Conservation (phyloP, 92 coral and sea anemone species). For the Micromussa lordhowensis region DNA sequence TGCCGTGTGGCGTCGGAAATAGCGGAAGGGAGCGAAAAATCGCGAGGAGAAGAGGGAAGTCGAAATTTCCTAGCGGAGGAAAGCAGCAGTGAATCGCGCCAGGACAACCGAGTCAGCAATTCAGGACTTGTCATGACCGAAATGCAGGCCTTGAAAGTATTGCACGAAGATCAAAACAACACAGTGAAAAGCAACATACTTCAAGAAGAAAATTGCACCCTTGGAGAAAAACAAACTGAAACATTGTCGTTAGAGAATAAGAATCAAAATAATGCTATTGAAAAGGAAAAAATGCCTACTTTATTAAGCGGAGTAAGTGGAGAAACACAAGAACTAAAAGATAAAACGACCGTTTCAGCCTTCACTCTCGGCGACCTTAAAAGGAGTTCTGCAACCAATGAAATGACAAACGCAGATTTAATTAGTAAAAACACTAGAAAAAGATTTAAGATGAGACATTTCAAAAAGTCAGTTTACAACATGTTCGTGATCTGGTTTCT, state of each 20-base stretch:
- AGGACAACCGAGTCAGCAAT: neutral
- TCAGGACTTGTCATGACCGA: neutral
- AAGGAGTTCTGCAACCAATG: neutral
- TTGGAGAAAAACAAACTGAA: neutral
- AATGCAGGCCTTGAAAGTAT: neutral
- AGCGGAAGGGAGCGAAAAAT: neutral
- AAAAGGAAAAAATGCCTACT: neutral
- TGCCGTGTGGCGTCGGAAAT: no score
- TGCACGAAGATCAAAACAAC: neutral
- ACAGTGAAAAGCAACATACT: neutral
- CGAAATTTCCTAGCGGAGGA: neutral
- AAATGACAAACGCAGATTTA: neutral
- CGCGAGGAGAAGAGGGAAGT: neutral
- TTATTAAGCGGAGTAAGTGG: no score
- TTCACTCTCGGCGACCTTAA: neutral
- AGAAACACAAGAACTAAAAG: neutral
- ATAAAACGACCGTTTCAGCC: neutral
- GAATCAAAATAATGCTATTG: neutral
- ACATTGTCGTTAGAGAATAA: neutral
- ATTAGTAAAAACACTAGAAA: neutral
- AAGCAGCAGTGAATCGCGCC: neutral
- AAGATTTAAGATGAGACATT: conserved; percentile 28
- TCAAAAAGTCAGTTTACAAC: conserved; percentile 40
- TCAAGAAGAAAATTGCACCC: neutral
- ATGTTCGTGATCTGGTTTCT: conserved; percentile 52